Evolutionary conservation across 2,113 vertebrate genomes (phyloP), one percentile per base, ranked within the genome.

Genomic region (Xenopus borealis): DNA sequence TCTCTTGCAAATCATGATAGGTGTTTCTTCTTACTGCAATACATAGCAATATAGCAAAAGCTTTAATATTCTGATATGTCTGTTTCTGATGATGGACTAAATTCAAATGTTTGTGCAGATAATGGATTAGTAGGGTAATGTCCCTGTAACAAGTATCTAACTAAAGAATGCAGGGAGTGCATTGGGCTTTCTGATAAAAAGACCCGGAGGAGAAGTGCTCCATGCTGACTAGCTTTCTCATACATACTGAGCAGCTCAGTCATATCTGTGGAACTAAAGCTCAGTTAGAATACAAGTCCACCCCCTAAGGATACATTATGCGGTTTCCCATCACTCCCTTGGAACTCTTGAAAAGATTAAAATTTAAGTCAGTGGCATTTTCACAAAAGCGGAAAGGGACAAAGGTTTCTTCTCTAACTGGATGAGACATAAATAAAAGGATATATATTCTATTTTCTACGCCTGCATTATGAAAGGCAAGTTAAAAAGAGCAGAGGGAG

Each of bases 321-420:
- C 44, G 18, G 44, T 3, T 13, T 27, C 62, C 62, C 19, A 18
- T 33, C 62, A 40, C 27, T 63, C 27, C 23, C 20, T 33, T 30
- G 23, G 62, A 33, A 27, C 63, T 46, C 40, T 46, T n/a, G 40
- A 45, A 65, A 65, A 44, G 63, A 65, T 65, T 10, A 65, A 45
- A 55, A n/a, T 19, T 18, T 18, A 46, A 46, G 63, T 66, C 16
- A 46, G 17, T 66, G 63, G 63, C 63, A 18, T 46, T 33, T 66
- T 18, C 18, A 45, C 63, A 66, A 66, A 66, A 33, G 27, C 9
- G 30, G n/a, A 46, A 66, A 66, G 17, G 40, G 19, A 20, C 59
- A 62, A 55, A 55, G 53, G 53, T 12, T 13, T 30, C 62, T 13
- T 63, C 27, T 63, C 4, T 33, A 63, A 63, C 62, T 30, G 27